phyloP scores from a whole-genome alignment of 2,113 vertebrate species.

The Tachysurus fulvidraco region DNA sequence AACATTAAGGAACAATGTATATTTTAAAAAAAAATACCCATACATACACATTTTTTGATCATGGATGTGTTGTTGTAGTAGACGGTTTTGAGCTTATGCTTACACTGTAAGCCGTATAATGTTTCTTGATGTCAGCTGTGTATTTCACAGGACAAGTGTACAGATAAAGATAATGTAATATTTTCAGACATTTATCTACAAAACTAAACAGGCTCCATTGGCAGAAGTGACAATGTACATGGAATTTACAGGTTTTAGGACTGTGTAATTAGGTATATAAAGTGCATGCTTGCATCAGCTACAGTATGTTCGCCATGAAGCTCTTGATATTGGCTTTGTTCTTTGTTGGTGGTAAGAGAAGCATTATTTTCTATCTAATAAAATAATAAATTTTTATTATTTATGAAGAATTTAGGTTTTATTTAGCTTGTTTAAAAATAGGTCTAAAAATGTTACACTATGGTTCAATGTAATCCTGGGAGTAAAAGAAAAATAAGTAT shows the following conservation, averaged over 20 bases:
- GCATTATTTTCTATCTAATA: neutral
- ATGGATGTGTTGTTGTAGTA: neutral
- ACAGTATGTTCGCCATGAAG: slow-evolving; percentile 66
- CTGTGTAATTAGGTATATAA: slow-evolving; percentile 56
- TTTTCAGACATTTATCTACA: slow-evolving; percentile 67
- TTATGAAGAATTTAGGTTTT: neutral
- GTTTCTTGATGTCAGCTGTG: slow-evolving; percentile 36
- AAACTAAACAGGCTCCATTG: slow-evolving; percentile 52
- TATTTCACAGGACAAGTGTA: slow-evolving; percentile 34
- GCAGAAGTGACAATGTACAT: neutral
- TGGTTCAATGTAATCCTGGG: neutral
- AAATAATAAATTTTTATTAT: neutral
- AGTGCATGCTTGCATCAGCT: neutral
- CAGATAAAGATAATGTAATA: slow-evolving; percentile 57
- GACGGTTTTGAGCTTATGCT: neutral
- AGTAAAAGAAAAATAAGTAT: neutral
- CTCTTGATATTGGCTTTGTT: slow-evolving; percentile 73
- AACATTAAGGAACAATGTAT: neutral
- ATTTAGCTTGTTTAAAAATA: neutral
- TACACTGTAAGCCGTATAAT: neutral
- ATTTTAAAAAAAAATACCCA: neutral
- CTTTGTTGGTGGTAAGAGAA: slow-evolving; percentile 71
- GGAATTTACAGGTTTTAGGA: neutral
- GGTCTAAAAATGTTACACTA: neutral
- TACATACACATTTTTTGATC: neutral